Base-by-base conservation (phyloP, 2,888 invertebrate species). In the Malthinus seriepunctatus region DNA sequence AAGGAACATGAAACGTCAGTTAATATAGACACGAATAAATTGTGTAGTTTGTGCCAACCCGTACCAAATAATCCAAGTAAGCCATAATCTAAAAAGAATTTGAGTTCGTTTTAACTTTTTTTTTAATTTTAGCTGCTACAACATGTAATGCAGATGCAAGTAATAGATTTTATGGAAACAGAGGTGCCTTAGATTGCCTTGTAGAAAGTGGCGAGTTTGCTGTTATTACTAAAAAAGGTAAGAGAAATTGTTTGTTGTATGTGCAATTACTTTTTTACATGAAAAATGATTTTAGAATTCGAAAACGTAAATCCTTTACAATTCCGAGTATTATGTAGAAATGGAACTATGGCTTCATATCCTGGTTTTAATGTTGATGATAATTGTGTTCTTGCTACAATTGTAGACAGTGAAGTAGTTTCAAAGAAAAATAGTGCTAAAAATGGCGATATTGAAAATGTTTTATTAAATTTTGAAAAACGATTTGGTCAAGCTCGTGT, bases 351-450 rank as follows among this genome's bases (percentile, higher is more conserved):
- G 23, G 83, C 86, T 0, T 53, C 60, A 0, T 60, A 62, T 42
- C 62, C 81, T 3, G 87, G 86, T 1, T 78, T 86, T 11, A 56
- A 71, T 32, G 79, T 86, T 0, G 84, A 85, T 60, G 79, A 81
- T 5, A 69, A 71, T 56, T 87, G 87, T 62, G 79, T 84, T 0
- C 76, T 88, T 7, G 81, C 86, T 0, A 77, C 81, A 14, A 83
- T 86, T 0, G 84, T 86, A 1, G 85, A 86, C 63, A 84, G 85
- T 10, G 87, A 87, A 76, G 80, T 88, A n/a, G 69, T 86, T 6
- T 73, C 81, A 0, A 80, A 81, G 67, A 78, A 81, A 9, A 67
- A 68, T 35, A 70, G 67, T 55, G 8, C 64, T 0, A 76, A 74
- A 59, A 72, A 68, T 53, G 57, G 54, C 8, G 72, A 76, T 56